These are phyloP conservation scores for Erebia epiphron DNA, from an alignment of 2,888 invertebrate genomes.

Conservation along the genomic window DNA sequence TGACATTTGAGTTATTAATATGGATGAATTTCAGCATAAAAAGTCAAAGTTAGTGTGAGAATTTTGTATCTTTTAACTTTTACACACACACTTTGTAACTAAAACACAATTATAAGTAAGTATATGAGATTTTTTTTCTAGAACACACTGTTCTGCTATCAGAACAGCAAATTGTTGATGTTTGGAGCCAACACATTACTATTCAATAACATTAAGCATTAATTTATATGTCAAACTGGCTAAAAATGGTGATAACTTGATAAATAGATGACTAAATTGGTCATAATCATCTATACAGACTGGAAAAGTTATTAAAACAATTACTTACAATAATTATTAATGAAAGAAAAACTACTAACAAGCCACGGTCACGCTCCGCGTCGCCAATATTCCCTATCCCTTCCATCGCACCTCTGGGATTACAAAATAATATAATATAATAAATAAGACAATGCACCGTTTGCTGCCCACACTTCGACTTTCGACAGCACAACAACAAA, in stretches of 20 bases:
- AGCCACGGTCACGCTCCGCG: slow-evolving; percentile 40
- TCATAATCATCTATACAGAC: not conserved
- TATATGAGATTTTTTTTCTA: not conserved
- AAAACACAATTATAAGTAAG: too few relatives aligned
- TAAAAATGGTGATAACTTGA: not conserved
- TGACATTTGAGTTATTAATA: too few relatives aligned
- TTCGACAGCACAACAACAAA: not conserved
- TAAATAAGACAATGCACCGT: slow-evolving; percentile 3
- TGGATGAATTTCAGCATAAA: too few relatives aligned
- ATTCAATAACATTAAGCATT: not conserved
- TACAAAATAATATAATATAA: slow-evolving; percentile 27
- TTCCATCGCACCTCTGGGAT: slow-evolving; percentile 38
- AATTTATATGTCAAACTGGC: not conserved
- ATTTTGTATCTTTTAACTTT: too few relatives aligned
- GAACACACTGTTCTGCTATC: not conserved
- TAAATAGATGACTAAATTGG: not conserved
- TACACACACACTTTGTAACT: too few relatives aligned
- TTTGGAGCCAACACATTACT: not conserved
- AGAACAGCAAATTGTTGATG: not conserved
- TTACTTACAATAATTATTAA: not conserved
- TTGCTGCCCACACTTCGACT: not conserved
- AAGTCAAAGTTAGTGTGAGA: too few relatives aligned
- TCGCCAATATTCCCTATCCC: slow-evolving; percentile 41
- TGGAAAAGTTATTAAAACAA: not conserved
- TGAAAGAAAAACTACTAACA: slow-evolving; percentile 30